phyloP scores from a whole-genome alignment of 2,797 vertebrate genomes.

The Phataginus tricuspis region DNA sequence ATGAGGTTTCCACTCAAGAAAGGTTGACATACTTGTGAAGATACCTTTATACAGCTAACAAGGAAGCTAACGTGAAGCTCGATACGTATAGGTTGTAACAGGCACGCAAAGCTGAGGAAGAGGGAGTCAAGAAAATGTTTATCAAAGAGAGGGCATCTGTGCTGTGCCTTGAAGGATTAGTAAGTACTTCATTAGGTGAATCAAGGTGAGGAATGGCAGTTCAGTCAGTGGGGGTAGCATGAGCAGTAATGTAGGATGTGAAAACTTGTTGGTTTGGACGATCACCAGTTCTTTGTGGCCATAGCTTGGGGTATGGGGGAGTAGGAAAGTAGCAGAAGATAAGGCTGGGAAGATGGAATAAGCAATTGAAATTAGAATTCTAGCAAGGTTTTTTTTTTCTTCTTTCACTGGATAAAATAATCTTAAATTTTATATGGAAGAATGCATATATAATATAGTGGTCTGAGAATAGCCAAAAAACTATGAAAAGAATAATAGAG shows the following conservation, averaged over 20 bases:
- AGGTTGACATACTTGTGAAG: not conserved
- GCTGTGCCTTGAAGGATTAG: not conserved
- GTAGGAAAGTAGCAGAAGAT: not conserved
- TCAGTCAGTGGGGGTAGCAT: not conserved
- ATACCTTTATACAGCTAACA: not conserved
- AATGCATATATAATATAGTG: not conserved
- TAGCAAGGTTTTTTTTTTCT: constrained; percentile 14
- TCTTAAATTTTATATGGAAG: constrained; percentile 37
- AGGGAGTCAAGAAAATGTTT: constrained; percentile 27
- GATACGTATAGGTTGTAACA: not conserved
- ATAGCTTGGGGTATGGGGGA: not conserved
- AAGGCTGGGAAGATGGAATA: not conserved
- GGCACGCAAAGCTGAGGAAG: not conserved
- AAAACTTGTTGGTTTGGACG: not conserved
- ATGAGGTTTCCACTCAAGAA: constrained; percentile 23
- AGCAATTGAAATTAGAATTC: constrained; percentile 34
- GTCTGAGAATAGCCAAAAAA: not conserved
- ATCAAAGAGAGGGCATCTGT: not conserved
- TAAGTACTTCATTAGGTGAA: not conserved
- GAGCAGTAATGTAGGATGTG: not conserved
- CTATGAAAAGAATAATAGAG: not conserved
- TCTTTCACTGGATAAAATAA: not conserved
- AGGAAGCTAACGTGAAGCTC: not conserved
- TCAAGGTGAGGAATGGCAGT: not conserved
- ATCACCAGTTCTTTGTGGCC: not conserved